phyloP scores from a whole-genome alignment of 2,113 vertebrate species.

The Istiophorus platypterus region DNA sequence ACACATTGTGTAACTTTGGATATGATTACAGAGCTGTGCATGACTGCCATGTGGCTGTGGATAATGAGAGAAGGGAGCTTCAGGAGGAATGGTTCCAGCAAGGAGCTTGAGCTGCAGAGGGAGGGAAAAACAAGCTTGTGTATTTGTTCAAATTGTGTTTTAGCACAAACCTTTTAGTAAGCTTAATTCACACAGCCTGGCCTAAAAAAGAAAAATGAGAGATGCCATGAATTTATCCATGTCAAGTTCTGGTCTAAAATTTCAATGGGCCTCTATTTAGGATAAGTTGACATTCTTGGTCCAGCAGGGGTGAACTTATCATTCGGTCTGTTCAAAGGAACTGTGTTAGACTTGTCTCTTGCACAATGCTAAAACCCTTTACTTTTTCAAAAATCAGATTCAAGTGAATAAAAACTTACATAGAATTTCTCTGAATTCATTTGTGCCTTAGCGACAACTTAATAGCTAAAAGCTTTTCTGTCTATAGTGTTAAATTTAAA shows the following conservation, averaged over 20 bases:
- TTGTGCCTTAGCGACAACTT: no score
- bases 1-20: conserved; percentile 23
- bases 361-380: no score
- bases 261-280: no score
- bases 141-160: not conserved
- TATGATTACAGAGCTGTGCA: conserved; percentile 16
- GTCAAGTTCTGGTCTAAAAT: not conserved
- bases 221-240: not conserved
- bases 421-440: no score
- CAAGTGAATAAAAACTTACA: no score
- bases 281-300: no score
- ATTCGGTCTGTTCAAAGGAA: no score
- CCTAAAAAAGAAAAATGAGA: not conserved
- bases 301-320: no score
- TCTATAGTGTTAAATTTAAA: no score
- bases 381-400: no score
- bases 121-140: not conserved
- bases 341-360: no score
- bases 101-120: not conserved
- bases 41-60: conserved; percentile 23
- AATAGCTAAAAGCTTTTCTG: no score
- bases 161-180: not conserved
- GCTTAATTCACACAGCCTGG: not conserved
- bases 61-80: conserved; percentile 18
- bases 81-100: not conserved